Evolutionary conservation across 2,113 vertebrate species (phyloP).

Genomic region (Perca schrenkii): DNA sequence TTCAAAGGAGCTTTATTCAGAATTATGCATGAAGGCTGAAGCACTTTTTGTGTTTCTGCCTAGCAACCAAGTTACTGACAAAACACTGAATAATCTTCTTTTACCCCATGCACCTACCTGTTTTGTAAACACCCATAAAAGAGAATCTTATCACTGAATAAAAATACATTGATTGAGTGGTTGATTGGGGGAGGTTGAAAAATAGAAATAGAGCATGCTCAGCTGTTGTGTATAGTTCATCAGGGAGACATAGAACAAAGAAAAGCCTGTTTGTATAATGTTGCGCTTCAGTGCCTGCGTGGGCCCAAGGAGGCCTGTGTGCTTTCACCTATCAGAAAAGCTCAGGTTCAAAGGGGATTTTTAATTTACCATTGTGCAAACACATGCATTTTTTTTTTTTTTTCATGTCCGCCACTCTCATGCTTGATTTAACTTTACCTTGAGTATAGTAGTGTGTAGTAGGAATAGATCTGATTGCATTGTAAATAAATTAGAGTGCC

Average conservation of each 20-base stretch:
- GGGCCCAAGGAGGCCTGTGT: constrained; percentile 58
- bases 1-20: constrained; percentile 59
- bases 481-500: neutral
- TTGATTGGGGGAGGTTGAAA: neutral
- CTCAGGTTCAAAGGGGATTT: constrained; percentile 68
- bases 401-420: constrained; percentile 11
- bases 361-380: constrained; percentile 65
- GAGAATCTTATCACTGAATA: constrained; percentile 23
- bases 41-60: constrained; percentile 28
- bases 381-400: constrained; percentile 24
- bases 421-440: constrained; percentile 34
- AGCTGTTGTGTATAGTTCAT: constrained; percentile 59
- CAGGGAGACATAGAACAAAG: constrained; percentile 53
- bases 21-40: constrained; percentile 53
- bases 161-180: constrained; percentile 25
- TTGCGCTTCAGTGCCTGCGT: constrained; percentile 46
- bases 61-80: constrained; percentile 25
- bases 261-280: constrained; percentile 40
- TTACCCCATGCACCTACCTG: constrained; percentile 26
- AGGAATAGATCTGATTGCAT: neutral
- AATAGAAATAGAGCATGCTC: constrained; percentile 40
- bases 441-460: constrained; percentile 1
- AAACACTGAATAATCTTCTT: constrained; percentile 37
- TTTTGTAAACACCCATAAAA: constrained; percentile 33
- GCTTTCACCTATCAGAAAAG: constrained; percentile 56